Base-by-base conservation (phyloP, 92 coral and sea anemone species). In the Pocillopora meandrina region DNA sequence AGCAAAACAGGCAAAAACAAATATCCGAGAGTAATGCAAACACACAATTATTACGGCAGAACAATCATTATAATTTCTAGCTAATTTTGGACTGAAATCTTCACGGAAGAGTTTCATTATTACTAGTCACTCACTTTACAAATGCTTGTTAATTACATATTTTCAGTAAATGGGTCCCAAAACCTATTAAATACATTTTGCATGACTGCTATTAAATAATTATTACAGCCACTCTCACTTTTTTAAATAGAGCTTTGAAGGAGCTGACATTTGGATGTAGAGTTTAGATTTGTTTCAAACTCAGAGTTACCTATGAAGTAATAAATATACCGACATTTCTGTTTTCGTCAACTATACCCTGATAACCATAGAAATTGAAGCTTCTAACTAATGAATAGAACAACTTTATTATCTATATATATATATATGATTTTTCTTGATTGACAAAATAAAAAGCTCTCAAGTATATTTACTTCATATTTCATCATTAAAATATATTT, bases 361-460 rank as follows among this genome's bases (percentile, higher is more conserved):
- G 20, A 65, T 9, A 33, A 65, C 10, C 11, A 61, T 34, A 21
- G 52, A 61, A 23, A n/a, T 1, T 16, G n/a, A 56, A 52, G 34
- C 57, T 80, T 31, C 82, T 55, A 20, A 52, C 17, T 42, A 26
- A 31, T 80, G 31, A 66, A 66, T 80, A 66, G 17, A 66, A 5
- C 61, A 15, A 59, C 15, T 65, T 65, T 78, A 69, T 81, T 81
- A 58, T 13, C 66, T 56, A 42, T 26, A 26, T 13, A 80, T 56
- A 42, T 3, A 42, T 42, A 42, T 42, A 42, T 42, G 5, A 42
- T 56, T 26, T 23, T 42, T 55, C 18, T 33, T 55, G 61, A 26
- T 76, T 52, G 56, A 80, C 84, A 80, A 80, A 80, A 80, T 68
- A 80, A 56, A 17, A 56, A 10, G 74, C 64, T 79, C 42, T 55